phyloP scores from a whole-genome alignment of 2,113 vertebrate genomes.

The Tachysurus fulvidraco region DNA sequence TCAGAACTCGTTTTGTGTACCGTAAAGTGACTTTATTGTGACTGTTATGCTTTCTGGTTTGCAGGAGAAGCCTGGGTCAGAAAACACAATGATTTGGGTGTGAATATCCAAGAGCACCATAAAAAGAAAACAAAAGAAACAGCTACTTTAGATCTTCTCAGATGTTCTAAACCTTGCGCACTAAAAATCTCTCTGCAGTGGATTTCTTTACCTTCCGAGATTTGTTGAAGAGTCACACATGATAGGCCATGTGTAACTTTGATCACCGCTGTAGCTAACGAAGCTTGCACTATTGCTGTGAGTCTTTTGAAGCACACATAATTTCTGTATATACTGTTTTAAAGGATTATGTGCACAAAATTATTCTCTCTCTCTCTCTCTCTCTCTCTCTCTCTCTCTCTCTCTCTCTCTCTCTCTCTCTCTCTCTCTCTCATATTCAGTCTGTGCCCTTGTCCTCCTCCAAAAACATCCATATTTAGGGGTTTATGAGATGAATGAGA shows the following conservation, averaged over 20 bases:
- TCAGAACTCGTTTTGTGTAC: background rate
- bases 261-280: background rate
- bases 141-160: no score
- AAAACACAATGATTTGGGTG: conserved; percentile 76
- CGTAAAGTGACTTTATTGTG: background rate
- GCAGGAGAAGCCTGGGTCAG: conserved; percentile 71
- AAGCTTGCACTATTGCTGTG: conserved; percentile 2
- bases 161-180: background rate
- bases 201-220: background rate
- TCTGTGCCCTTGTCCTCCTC: background rate
- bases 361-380: background rate
- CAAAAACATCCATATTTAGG: background rate
- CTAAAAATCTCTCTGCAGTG: background rate
- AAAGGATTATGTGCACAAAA: background rate
- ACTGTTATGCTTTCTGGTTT: conserved; percentile 17
- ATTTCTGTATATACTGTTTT: conserved; percentile 6
- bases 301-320: conserved; percentile 2
- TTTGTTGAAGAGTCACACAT: background rate
- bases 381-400: background rate
- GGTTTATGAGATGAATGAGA: background rate
- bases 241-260: background rate
- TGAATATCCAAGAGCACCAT: conserved; percentile 54
- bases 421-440: background rate
- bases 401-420: background rate
- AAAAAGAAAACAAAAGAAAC: background rate